phyloP scores from a whole-genome alignment of 2,113 vertebrate genomes.

The Rhagologus leucostigma region DNA sequence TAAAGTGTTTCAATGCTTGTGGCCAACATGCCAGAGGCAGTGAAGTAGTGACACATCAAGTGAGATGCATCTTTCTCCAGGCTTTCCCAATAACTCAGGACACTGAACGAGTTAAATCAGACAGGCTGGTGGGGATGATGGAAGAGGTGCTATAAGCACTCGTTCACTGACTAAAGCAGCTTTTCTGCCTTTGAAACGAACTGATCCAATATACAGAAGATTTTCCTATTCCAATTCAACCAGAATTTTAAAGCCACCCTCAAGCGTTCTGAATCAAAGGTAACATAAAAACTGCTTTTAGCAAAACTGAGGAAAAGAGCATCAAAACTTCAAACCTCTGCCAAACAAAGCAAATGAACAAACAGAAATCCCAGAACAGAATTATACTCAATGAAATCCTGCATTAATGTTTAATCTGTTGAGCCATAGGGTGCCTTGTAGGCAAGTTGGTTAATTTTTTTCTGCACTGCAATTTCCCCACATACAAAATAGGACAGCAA shows the following conservation, averaged over 20 bases:
- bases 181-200: conserved; percentile 14
- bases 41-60: background rate
- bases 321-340: conserved; percentile 7
- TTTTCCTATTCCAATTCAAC: background rate
- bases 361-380: background rate
- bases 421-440: background rate
- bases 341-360: conserved; percentile 26
- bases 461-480: background rate
- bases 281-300: conserved; percentile 26
- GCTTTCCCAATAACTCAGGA: background rate
- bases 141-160: background rate
- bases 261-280: conserved; percentile 15
- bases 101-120: background rate
- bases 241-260: conserved; percentile 36
- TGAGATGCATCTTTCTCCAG: background rate
- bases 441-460: background rate
- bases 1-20: background rate
- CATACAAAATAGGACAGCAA: background rate
- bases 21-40: background rate
- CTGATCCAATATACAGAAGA: conserved; percentile 16
- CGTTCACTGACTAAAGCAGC: background rate
- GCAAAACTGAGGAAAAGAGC: background rate
- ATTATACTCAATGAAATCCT: background rate
- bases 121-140: background rate
- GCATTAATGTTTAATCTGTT: conserved; percentile 8